Evolutionary conservation across 2,888 invertebrate genomes (phyloP), one percentile per base, ranked within the genome.

Genomic region (Leptinotarsa tumamoca): DNA sequence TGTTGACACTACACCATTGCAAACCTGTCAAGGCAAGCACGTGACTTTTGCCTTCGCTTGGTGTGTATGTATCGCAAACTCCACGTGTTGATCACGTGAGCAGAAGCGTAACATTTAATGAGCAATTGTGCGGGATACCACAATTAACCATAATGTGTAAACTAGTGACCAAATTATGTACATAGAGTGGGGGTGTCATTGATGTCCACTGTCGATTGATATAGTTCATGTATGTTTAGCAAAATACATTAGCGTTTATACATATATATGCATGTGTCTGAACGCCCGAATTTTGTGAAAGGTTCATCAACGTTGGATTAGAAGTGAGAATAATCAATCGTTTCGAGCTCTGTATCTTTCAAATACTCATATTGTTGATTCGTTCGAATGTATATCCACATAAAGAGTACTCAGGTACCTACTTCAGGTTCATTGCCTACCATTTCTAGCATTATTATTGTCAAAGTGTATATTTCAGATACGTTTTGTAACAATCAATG

Each of bases 61-160:
- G 73, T 76, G 75, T 75, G 71, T 78, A 72, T 69, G 71, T 77
- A 77, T 51, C 43, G 78, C 77, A 68, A 67, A 68, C 75, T 77
- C 82, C 85, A 88, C 88, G 87, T 88, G 88, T 82, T 82, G 78
- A 82, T 83, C 87, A 88, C 88, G 88, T 88, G 88, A 86, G 83
- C 81, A 84, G 82, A 84, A 85, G 85, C 86, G 87, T 86, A 86
- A 85, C 86, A 82, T 83, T 87, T 88, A 88, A 88, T 88, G 88
- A 88, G 87, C 88, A 88, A 86, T 87, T 85, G 86, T 86, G 88
- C 85, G 88, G 88, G 81, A 83, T 83, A 86, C 89, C 88, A 87
- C 89, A 89, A 89, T 89, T 88, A 88, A 87, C 88, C 88, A 88
- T 88, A 89, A 89, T 88, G 89, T 88, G 89, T 88, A 88, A 88